Conservation (phyloP, 1,140 invertebrate genomes). For the Caenorhabditis brenneri region DNA sequence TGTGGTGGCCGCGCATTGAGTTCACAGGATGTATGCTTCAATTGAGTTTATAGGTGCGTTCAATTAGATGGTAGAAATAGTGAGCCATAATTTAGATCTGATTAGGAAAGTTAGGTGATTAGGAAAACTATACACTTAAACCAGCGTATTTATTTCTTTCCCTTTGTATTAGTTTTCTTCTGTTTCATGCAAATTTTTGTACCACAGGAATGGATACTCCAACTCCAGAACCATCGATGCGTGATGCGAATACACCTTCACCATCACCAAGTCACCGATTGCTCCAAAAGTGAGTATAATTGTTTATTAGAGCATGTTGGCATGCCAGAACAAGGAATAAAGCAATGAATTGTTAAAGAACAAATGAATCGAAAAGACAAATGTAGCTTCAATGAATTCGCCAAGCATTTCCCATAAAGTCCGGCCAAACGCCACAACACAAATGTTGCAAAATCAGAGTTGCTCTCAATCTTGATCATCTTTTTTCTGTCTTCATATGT, state of each 20-base stretch:
- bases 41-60: neutral
- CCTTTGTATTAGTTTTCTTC: neutral
- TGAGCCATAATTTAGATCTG: neutral
- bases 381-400: neutral
- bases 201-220: neutral
- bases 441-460: neutral
- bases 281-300: constrained; percentile 41
- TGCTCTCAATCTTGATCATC: constrained; percentile 14
- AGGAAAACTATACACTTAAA: too few species aligned
- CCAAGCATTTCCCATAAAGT: neutral
- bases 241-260: constrained; percentile 11
- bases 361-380: constrained; percentile 13
- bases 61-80: neutral
- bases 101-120: neutral
- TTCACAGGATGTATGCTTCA: neutral
- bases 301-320: constrained; percentile 41
- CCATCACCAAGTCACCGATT: constrained; percentile 19
- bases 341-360: neutral
- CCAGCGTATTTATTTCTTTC: neutral
- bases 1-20: too few species aligned
- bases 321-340: neutral
- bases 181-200: neutral
- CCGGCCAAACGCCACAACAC: neutral
- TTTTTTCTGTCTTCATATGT: constrained; percentile 31
- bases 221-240: constrained; percentile 9